Evolutionary conservation across 2,113 vertebrate species (phyloP).

Genomic region (Glareola pratincola): DNA sequence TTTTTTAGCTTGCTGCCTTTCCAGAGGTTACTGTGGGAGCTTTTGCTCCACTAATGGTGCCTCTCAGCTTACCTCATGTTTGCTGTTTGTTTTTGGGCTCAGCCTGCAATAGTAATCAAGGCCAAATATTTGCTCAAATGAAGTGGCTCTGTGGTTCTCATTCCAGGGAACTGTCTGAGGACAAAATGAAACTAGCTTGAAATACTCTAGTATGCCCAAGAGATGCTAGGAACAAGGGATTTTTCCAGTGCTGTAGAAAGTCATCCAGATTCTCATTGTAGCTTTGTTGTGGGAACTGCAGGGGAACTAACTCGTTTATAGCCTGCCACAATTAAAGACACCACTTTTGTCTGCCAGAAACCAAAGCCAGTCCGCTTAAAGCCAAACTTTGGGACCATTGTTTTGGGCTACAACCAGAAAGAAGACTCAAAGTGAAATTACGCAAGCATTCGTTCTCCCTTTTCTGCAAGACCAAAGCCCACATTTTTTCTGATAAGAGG

Average conservation of each 20-base stretch:
- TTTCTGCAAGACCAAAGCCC: neutral
- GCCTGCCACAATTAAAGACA: constrained; percentile 10
- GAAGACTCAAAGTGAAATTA: neutral
- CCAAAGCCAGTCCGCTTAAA: neutral
- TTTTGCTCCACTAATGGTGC: neutral
- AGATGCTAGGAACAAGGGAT: constrained; percentile 24
- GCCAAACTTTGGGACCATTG: neutral
- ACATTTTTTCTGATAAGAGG: constrained; percentile 37
- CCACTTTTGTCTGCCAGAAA: neutral
- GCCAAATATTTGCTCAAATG: constrained; percentile 68
- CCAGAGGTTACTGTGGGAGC: neutral
- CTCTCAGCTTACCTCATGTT: constrained; percentile 27
- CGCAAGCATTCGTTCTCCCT: neutral
- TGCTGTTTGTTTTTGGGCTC: constrained; percentile 61
- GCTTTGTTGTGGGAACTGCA: constrained; percentile 42
- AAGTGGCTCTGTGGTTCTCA: constrained; percentile 52
- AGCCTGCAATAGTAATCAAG: constrained; percentile 49
- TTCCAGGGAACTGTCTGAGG: constrained; percentile 21
- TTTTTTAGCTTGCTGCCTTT: neutral
- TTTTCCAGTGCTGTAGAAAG: constrained; percentile 37
- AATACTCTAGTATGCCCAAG: constrained; percentile 41
- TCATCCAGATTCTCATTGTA: neutral
- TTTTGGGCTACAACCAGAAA: neutral
- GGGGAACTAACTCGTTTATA: constrained; percentile 18
- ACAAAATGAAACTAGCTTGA: constrained; percentile 45